phyloP scores from a whole-genome alignment of 23 tunicate species.

The Halocynthia roretzi region DNA sequence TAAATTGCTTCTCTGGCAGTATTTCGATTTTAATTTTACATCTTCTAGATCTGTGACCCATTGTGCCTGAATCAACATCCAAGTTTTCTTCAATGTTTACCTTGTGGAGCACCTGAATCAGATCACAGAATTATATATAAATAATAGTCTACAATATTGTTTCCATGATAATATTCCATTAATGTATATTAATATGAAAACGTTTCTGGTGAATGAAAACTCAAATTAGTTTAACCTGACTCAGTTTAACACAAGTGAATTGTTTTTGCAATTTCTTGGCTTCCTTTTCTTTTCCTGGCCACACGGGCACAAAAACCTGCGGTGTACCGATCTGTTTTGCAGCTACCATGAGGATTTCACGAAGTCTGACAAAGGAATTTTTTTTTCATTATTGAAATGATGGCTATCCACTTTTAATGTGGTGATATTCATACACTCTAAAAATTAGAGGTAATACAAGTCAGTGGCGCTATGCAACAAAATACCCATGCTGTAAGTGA shows the following conservation, averaged over 20 bases:
- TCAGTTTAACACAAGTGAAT: constrained; percentile 36
- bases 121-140: not conserved
- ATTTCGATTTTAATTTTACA: constrained; percentile 33
- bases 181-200: not conserved
- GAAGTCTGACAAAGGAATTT: too few species aligned
- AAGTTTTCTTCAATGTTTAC: constrained; percentile 39
- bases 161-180: not conserved
- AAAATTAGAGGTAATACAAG: too few species aligned
- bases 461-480: too few species aligned
- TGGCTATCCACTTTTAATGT: too few species aligned
- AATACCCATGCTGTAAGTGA: too few species aligned
- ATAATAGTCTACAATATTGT: not conserved
- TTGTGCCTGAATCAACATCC: constrained; percentile 20
- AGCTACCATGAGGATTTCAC: constrained; percentile 88
- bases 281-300: constrained; percentile 15
- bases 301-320: constrained; percentile 73
- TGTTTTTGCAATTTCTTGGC: constrained; percentile 50
- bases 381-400: too few species aligned
- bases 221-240: constrained; percentile 28
- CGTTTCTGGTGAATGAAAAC: not conserved
- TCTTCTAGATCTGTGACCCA: constrained; percentile 23
- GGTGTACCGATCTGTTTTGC: constrained; percentile 72
- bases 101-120: constrained; percentile 60
- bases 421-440: too few species aligned
- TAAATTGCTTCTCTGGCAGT: constrained; percentile 57